Evolutionary conservation across 2,797 vertebrate genomes (phyloP), one percentile per base, ranked within the genome.

Genomic region (Bucorvus abyssinicus): DNA sequence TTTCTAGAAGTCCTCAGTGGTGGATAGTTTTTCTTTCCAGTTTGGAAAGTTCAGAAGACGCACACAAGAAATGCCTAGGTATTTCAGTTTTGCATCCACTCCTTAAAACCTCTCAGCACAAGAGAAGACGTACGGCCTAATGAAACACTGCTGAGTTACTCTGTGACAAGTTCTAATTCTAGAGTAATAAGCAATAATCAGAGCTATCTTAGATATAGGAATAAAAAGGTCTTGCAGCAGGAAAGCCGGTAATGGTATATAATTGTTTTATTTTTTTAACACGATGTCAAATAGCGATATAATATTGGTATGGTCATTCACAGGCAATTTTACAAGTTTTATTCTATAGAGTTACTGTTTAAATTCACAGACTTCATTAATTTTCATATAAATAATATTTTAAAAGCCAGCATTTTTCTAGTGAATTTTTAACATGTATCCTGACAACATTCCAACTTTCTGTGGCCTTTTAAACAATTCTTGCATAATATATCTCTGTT

Each of bases 381-480:
- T 81, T 96, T 94, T 94, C 61, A 91, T 93, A 65, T 27, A 95
- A 94, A 69, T 47, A 88, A 44, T 71, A 55, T 42, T 84, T 90
- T 96, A 17, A 9, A 97, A 96, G 47, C 55, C 74, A 94, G 50
- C 60, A 75, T 84, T 96, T 94, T 95, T 91, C 55, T 87, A 94
- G 69, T 93, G 65, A 92, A 93, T 94, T 96, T 96, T 92, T 95
- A 93, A 79, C 26, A 73, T 71, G 9, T 42, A 91, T 80, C 56
- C 84, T 95, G 81, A 90, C 61, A 95, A 95, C 30, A 91, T 93
- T 95, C 93, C 76, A 92, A 84, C 76, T 97, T 95, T 36, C 15
- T 96, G 47, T 96, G 84, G 94, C 84, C 61, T 96, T 95, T 91
- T n/a, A 80, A 96, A 96, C 68, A 93, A 91, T 82, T 91, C 15